Percentiles rank a stretch among this genome's conserved stretches.
Conservation (phyloP, 2,888 invertebrate genomes). For the Amphipyra berbera region DNA sequence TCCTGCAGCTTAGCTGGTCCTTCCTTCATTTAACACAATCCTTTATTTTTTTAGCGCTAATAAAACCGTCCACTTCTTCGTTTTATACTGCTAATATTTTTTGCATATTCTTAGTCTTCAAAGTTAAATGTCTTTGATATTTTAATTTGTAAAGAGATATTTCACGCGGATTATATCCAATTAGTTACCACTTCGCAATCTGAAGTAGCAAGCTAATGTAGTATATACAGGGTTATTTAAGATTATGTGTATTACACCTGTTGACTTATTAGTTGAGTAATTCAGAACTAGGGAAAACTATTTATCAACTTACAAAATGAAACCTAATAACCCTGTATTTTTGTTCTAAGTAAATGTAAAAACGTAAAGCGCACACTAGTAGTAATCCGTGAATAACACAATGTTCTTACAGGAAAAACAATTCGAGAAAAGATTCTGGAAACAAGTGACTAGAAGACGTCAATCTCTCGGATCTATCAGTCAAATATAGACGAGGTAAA, state of each 20-base stretch:
- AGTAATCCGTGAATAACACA: conserved; percentile 53
- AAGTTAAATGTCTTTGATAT: conserved; percentile 19
- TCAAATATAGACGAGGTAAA: conserved; percentile 76
- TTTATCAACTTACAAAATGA: neutral
- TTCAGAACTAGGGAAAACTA: conserved; percentile 2
- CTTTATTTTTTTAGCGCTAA: conserved; percentile 48
- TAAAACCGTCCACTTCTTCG: conserved; percentile 39
- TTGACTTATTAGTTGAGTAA: neutral
- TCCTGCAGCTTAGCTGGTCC: conserved; percentile 77
- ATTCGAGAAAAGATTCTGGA: conserved; percentile 94
- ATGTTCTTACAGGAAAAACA: conserved; percentile 92
- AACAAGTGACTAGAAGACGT: conserved; percentile 93
- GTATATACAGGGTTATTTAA: conserved; percentile 53
- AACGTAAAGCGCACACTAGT: conserved; percentile 1
- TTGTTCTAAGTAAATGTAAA: conserved; percentile 16
- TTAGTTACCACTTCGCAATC: conserved; percentile 38
- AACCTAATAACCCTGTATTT: conserved; percentile 52
- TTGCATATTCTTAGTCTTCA: conserved; percentile 46
- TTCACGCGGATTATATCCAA: conserved; percentile 32
- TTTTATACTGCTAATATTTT: conserved; percentile 53
- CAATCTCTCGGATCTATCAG: conserved; percentile 89
- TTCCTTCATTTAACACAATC: conserved; percentile 60
- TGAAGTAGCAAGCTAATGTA: conserved; percentile 29
- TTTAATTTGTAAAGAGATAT: conserved; percentile 31
- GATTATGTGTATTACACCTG: neutral